A percentile compares a stretch with the other conserved stretches of the same genome.
Conservation (phyloP, 2,797 vertebrate species). For the Argyrosomus regius region DNA sequence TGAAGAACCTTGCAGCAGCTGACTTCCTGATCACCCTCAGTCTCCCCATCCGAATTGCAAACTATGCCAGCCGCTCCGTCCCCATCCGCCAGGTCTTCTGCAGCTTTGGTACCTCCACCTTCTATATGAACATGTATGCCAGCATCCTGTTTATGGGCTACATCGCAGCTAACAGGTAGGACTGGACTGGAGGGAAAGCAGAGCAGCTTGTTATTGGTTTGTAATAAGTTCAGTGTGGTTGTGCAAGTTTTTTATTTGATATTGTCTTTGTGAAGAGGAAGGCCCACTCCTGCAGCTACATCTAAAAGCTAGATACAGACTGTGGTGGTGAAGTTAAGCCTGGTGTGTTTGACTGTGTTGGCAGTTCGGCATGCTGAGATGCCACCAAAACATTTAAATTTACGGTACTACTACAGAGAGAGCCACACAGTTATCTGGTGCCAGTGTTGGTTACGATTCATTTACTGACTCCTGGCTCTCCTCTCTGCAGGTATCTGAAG, state of each 20-base stretch:
- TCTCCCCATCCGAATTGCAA: slow-evolving; percentile 74
- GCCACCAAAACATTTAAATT: no score
- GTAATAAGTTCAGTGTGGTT: background rate
- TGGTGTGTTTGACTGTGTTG: no score
- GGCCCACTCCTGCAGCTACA: no score
- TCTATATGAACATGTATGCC: slow-evolving; percentile 86
- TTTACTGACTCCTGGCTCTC: background rate
- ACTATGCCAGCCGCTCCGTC: slow-evolving; percentile 47
- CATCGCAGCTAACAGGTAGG: slow-evolving; percentile 83
- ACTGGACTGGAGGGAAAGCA: background rate
- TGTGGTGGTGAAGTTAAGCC: no score
- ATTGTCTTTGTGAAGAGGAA: no score
- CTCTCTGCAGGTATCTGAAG: slow-evolving; percentile 80
- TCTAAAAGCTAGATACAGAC: no score
- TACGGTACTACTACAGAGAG: no score
- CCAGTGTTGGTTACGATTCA: no score
- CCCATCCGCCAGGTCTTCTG: slow-evolving; percentile 66
- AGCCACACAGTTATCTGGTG: no score
- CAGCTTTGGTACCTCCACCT: slow-evolving; percentile 68
- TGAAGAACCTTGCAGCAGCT: slow-evolving; percentile 81
- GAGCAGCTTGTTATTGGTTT: no score
- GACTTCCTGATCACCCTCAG: slow-evolving; percentile 83
- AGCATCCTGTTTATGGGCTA: slow-evolving; percentile 87
- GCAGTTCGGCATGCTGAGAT: no score
- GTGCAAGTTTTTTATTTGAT: no score